A percentile compares a stretch with the other conserved stretches of the same genome.
phyloP scores from a whole-genome alignment of 1,140 invertebrate genomes.

The Drosophila nigromelanica region DNA sequence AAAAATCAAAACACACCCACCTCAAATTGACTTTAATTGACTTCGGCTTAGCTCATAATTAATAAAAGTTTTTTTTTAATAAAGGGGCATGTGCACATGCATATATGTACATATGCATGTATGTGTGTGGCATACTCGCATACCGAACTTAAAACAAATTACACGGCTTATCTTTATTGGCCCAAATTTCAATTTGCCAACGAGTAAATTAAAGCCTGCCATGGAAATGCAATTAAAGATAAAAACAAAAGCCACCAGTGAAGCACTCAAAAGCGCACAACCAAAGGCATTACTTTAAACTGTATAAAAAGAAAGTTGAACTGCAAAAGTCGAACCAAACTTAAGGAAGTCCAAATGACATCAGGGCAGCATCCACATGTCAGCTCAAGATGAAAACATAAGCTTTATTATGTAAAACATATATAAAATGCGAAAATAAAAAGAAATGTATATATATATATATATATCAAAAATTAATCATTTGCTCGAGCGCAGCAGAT shows the following conservation, averaged over 20 bases:
- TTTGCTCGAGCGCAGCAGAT: conserved; percentile 44
- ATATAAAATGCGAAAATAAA: conserved; percentile 1
- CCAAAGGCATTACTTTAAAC: neutral
- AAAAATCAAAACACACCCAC: conserved; percentile 53
- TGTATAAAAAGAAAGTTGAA: conserved; percentile 34
- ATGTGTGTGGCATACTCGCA: neutral
- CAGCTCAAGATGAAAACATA: conserved; percentile 27
- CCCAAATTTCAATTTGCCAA: conserved; percentile 73
- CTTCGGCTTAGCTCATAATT: conserved; percentile 43
- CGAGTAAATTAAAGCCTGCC: conserved; percentile 70
- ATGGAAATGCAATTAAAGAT: conserved; percentile 64
- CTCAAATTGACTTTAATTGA: conserved; percentile 53
- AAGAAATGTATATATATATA: conserved; percentile 2
- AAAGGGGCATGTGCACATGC: no score
- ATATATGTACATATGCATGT: neutral
- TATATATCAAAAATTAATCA: conserved; percentile 58
- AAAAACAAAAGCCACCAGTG: conserved; percentile 57
- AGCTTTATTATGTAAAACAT: conserved; percentile 31
- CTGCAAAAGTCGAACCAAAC: conserved; percentile 4
- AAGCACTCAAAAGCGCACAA: conserved; percentile 34
- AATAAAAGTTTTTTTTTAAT: conserved; percentile 16
- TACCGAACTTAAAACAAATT: conserved; percentile 59
- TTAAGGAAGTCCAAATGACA: conserved; percentile 18
- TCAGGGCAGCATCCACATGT: conserved; percentile 28
- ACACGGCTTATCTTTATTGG: conserved; percentile 68